Percentiles rank a stretch among this genome's conserved stretches.
Evolutionary conservation across 53 echinoderm and acorn worm genomes (phyloP).

Genomic region (Temnopleurus reevesii): DNA sequence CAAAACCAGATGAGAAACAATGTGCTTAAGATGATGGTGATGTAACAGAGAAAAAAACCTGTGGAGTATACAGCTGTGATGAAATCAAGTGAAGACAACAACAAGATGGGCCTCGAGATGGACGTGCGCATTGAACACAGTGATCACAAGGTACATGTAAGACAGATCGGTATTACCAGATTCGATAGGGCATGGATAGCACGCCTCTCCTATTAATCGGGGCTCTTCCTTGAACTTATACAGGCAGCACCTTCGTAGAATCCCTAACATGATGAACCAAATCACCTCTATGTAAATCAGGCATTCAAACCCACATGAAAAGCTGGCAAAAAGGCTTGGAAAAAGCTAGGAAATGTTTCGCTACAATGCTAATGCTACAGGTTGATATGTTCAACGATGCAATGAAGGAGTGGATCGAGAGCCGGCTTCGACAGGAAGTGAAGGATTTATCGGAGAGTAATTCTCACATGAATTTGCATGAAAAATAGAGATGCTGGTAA

Average conservation of each 20-base stretch:
- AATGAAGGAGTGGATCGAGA: background rate
- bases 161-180: no score
- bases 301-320: background rate
- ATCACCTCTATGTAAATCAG: background rate
- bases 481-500: background rate
- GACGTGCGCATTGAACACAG: no score
- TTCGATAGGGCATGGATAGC: constrained; percentile 7
- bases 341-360: background rate
- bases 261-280: background rate
- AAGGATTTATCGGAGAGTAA: constrained; percentile 18
- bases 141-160: no score
- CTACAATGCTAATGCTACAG: constrained; percentile 4
- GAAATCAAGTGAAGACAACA: no score
- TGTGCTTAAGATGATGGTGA: no score
- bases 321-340: background rate
- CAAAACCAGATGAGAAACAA: no score
- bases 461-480: background rate
- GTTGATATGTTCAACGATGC: background rate
- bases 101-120: no score
- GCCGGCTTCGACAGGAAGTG: background rate
- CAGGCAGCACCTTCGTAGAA: constrained; percentile 33
- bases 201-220: background rate
- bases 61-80: no score
- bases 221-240: constrained; percentile 17
- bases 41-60: no score